These are phyloP conservation scores for Pogoniulus pusillus DNA, from an alignment of 2,797 vertebrate species.

Conservation along the genomic window DNA sequence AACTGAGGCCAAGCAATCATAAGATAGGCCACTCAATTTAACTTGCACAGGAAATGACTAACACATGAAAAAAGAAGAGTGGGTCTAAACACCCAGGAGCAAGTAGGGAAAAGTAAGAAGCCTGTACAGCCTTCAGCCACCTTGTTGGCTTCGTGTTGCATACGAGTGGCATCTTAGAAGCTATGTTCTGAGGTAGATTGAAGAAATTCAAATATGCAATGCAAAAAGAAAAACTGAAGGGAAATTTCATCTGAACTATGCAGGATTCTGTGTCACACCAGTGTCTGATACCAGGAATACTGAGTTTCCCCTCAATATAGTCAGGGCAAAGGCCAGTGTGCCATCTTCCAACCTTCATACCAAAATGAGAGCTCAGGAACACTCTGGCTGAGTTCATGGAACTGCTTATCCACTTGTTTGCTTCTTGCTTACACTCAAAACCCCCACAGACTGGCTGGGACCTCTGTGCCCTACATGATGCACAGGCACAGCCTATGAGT, in stretches of 20 bases:
- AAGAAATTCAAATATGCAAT: not conserved
- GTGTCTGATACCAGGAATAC: not conserved
- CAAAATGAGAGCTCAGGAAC: not conserved
- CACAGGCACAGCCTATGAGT: fast-evolving
- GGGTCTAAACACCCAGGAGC: not conserved
- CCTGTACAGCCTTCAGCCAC: not conserved
- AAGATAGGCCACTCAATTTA: not conserved
- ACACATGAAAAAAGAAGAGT: not conserved
- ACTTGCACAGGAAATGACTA: not conserved
- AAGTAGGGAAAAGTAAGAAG: not conserved
- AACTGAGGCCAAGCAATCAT: not conserved
- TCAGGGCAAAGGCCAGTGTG: not conserved
- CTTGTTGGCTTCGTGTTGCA: not conserved
- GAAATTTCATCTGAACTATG: not conserved
- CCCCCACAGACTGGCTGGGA: no score
- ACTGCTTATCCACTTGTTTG: not conserved
- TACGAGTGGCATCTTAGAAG: not conserved
- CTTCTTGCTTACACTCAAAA: not conserved
- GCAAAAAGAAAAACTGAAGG: not conserved
- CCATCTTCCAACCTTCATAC: not conserved
- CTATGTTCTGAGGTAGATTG: not conserved
- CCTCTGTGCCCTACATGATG: fast-evolving
- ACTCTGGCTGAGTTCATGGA: not conserved
- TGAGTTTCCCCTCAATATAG: not conserved
- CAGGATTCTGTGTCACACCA: not conserved